A percentile compares a stretch with the other conserved stretches of the same genome.
phyloP scores from a whole-genome alignment of 2,797 vertebrate genomes.

The Chiloscyllium punctatum region DNA sequence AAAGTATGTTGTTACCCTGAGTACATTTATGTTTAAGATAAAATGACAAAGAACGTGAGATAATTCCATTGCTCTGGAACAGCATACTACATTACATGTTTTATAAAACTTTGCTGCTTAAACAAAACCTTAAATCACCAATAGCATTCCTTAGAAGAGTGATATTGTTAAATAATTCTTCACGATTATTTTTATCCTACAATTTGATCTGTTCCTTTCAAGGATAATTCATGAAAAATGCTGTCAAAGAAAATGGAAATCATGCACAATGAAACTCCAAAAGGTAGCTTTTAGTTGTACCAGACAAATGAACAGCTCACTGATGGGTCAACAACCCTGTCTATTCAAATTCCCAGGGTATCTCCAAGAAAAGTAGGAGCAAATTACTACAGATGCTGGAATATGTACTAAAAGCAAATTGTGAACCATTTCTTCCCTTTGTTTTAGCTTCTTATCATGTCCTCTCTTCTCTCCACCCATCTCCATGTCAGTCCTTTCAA shows the following conservation, averaged over 20 bases:
- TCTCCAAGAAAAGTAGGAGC: not conserved
- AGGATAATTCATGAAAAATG: not conserved
- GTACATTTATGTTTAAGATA: not conserved
- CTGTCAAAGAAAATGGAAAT: not conserved
- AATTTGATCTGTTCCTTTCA: not conserved
- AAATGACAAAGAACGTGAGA: not conserved
- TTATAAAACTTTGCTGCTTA: not conserved
- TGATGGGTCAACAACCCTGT: not conserved
- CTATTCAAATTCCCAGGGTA: not conserved
- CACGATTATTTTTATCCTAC: not conserved
- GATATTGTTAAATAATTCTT: not conserved
- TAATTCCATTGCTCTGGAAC: not conserved
- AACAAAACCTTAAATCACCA: not conserved
- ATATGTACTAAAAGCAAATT: no score
- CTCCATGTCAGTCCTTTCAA: no score
- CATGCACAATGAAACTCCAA: not conserved
- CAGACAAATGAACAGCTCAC: not conserved
- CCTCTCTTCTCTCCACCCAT: no score
- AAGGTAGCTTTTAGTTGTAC: not conserved
- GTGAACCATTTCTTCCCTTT: no score
- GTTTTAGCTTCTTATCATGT: no score
- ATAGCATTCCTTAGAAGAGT: not conserved
- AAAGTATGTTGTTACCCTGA: not conserved
- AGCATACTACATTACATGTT: not conserved
- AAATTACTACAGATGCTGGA: no score